These are phyloP conservation scores for Drosophila punjabiensis DNA, from an alignment of 1,140 invertebrate species.

Conservation along the genomic window DNA sequence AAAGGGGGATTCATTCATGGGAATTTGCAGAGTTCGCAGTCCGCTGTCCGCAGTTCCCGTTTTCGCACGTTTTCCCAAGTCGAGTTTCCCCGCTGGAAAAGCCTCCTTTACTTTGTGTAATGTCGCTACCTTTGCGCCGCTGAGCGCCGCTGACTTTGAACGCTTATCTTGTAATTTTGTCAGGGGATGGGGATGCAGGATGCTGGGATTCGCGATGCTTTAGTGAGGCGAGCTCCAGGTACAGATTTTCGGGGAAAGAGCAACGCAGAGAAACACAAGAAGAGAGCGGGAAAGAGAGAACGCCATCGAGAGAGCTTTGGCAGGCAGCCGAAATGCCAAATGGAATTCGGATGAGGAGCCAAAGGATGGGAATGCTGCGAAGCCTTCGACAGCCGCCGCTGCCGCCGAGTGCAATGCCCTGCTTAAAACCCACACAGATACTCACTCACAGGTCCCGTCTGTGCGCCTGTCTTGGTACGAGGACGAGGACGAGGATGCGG, in stretches of 20 bases:
- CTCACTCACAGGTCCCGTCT: constrained; percentile 48
- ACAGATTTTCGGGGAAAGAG: constrained; percentile 13
- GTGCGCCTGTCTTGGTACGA: constrained; percentile 72
- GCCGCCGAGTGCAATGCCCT: constrained; percentile 79
- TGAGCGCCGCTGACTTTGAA: constrained; percentile 65
- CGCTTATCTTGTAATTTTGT: constrained; percentile 78
- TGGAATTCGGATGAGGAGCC: constrained; percentile 51
- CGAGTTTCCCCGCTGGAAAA: constrained; percentile 2
- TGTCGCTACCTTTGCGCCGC: constrained; percentile 49
- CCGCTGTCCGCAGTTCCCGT: constrained; percentile 13
- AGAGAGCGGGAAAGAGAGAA: not conserved
- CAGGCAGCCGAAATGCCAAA: constrained; percentile 42
- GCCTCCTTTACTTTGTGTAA: constrained; percentile 23
- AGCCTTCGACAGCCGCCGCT: constrained; percentile 22
- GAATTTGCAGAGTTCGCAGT: not conserved
- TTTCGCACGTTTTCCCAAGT: constrained; percentile 13
- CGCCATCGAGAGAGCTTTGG: constrained; percentile 65
- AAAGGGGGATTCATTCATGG: constrained; percentile 25
- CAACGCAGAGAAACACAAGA: not conserved
- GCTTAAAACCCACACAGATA: constrained; percentile 62
- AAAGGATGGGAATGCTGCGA: constrained; percentile 44
- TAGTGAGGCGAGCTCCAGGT: constrained; percentile 19
- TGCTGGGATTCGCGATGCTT: not conserved
- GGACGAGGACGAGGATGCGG: constrained; percentile 39
- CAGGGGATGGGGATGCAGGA: constrained; percentile 30